Conservation (phyloP, 2,113 vertebrate species). For the Xiphophorus maculatus region DNA sequence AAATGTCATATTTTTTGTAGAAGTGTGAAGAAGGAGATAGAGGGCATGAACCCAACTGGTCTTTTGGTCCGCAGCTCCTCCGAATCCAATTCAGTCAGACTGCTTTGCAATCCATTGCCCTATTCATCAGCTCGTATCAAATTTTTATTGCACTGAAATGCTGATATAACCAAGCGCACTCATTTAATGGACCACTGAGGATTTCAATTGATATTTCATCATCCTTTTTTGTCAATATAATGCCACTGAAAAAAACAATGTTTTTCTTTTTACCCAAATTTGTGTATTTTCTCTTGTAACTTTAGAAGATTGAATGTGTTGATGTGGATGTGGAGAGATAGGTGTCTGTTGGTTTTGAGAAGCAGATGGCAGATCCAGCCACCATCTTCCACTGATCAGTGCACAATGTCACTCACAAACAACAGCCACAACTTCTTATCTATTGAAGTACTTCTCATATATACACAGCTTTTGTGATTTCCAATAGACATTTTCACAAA, state of each 20-base stretch:
- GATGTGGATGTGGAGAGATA: background rate
- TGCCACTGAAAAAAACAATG: constrained; percentile 32
- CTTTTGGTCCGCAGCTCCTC: constrained; percentile 54
- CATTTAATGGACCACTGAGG: constrained; percentile 35
- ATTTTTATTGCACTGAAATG: constrained; percentile 38
- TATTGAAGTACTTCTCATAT: background rate
- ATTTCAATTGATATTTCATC: constrained; percentile 25
- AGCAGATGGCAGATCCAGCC: background rate
- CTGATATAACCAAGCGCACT: constrained; percentile 36
- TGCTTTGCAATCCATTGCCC: constrained; percentile 43
- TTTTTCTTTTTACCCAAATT: constrained; percentile 2
- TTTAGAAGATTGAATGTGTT: background rate
- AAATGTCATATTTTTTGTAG: constrained; percentile 74
- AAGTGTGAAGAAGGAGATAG: constrained; percentile 63
- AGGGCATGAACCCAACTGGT: constrained; percentile 62
- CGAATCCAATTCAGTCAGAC: constrained; percentile 61
- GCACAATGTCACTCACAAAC: background rate
- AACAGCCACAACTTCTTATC: background rate
- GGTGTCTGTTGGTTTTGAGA: background rate
- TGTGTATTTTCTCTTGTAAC: background rate
- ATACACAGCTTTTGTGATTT: background rate
- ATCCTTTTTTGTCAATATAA: constrained; percentile 16
- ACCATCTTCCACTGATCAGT: background rate
- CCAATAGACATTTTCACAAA: background rate
- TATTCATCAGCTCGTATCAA: constrained; percentile 52